Evolutionary conservation across 2,888 invertebrate genomes (phyloP), one percentile per base, ranked within the genome.

Genomic region (Andricus curvator): DNA sequence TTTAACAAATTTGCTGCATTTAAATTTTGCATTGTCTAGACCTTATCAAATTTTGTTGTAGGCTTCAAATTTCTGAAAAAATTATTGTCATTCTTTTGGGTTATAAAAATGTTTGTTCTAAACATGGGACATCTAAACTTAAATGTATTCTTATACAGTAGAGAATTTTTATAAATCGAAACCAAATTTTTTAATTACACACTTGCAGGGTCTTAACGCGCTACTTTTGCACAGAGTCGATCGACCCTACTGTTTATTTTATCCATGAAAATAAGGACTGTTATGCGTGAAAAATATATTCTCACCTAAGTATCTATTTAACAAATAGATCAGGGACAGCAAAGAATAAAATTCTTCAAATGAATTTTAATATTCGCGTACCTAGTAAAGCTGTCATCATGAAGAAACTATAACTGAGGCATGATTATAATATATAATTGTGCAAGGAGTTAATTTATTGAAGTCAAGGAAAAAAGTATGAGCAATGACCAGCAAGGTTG

Each of bases 391-490:
- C 5, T 9, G 15, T 70, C 25, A 22, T 33, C 20, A n/a, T 74
- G 29, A 70, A 74, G 17, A 56, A 29, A 62, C 13, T 56, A 74
- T 48, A 33, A 13, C 48, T 70, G 29, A 48, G 48, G 25, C 25
- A 48, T 48, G 33, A 29, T 11, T 56, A 29, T 29, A 33, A 56
- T 70, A 74, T 17, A 6, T 17, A 48, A 15, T 74, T n/a, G 56
- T 33, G n/a, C 33, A 70, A 17, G 11, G n/a, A 33, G 56, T 74
- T 56, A n/a, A 74, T 74, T 56, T 29, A 74, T 74, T 56, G 33
- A 13, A 56, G 74, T 74, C 56, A 74, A 74, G 74, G 74, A n/a
- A 74, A 74, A 51, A 74, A 51, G 74, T 51, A 33, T 74, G 74
- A 74, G n/a, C 56, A 37, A 56, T 33, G 33, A 1, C 29, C 9